Evolutionary conservation across 2,888 invertebrate species (phyloP).

Genomic region (Lithophane semibrunnea): DNA sequence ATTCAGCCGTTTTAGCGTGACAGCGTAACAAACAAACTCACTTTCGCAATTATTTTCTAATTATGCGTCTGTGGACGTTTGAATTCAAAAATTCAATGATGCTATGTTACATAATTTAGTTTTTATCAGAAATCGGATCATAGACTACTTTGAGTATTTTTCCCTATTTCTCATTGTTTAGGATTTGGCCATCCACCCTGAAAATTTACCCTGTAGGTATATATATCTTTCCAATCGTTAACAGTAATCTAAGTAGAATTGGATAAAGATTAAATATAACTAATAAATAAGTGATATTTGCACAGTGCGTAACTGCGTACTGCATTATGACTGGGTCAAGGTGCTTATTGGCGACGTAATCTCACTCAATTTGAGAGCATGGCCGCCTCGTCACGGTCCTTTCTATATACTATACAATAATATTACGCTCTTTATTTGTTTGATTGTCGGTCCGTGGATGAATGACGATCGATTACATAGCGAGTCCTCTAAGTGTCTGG

Average conservation of each 20-base stretch:
- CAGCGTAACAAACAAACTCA: too few species aligned
- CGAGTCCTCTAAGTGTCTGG: too few species aligned
- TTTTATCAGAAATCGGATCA: not conserved
- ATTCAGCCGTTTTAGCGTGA: too few species aligned
- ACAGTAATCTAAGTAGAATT: not conserved
- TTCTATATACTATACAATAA: slow-evolving; percentile 9
- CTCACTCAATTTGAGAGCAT: slow-evolving; percentile 61
- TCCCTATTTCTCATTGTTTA: not conserved
- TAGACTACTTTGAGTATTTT: not conserved
- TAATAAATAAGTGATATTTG: slow-evolving; percentile 14
- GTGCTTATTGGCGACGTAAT: slow-evolving; percentile 46
- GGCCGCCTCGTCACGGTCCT: slow-evolving; percentile 41
- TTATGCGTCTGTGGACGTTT: too few species aligned
- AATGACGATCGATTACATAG: too few species aligned
- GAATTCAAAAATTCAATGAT: too few species aligned
- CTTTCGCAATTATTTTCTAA: too few species aligned
- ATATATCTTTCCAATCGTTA: not conserved
- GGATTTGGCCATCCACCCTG: not conserved
- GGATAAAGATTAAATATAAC: slow-evolving; percentile 8
- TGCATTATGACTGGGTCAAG: slow-evolving; percentile 59
- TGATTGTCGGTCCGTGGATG: too few species aligned
- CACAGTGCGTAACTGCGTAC: slow-evolving; percentile 7
- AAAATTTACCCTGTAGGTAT: not conserved
- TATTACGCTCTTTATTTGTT: not conserved
- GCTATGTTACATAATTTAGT: not conserved